A percentile compares a stretch with the other conserved stretches of the same genome.
phyloP scores from a whole-genome alignment of 2,113 vertebrate genomes.

The Ceyx melanurus region DNA sequence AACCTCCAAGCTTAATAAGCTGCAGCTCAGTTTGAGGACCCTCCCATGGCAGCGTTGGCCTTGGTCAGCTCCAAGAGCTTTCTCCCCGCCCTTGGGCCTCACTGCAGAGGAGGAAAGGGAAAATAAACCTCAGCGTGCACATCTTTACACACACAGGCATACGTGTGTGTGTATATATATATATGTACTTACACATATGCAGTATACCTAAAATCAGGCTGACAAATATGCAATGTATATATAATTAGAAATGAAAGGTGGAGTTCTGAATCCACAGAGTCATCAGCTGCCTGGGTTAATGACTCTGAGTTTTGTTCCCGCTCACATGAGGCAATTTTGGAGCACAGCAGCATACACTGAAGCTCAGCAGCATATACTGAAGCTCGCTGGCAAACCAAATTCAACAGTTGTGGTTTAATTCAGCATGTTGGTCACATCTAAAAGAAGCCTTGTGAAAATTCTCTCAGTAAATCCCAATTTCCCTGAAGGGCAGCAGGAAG shows the following conservation, averaged over 20 bases:
- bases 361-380: not conserved
- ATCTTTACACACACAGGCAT: not conserved
- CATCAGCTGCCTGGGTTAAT: not conserved
- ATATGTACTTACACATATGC: not conserved
- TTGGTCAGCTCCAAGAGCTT: not conserved
- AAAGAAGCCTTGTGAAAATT: not conserved
- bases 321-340: not conserved
- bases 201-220: not conserved
- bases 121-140: not conserved
- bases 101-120: not conserved
- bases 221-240: not conserved
- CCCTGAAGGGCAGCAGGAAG: not conserved
- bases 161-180: not conserved
- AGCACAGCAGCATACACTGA: not conserved
- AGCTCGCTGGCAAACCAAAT: not conserved
- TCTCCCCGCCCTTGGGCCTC: not conserved
- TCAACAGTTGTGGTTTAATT: not conserved
- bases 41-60: not conserved
- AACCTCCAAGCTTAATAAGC: not conserved
- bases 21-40: not conserved
- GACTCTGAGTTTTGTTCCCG: not conserved
- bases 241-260: not conserved
- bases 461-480: rapidly evolving
- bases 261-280: not conserved
- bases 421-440: rapidly evolving